phyloP scores from a whole-genome alignment of 2,797 vertebrate genomes.

The Pseudochirops cupreus region DNA sequence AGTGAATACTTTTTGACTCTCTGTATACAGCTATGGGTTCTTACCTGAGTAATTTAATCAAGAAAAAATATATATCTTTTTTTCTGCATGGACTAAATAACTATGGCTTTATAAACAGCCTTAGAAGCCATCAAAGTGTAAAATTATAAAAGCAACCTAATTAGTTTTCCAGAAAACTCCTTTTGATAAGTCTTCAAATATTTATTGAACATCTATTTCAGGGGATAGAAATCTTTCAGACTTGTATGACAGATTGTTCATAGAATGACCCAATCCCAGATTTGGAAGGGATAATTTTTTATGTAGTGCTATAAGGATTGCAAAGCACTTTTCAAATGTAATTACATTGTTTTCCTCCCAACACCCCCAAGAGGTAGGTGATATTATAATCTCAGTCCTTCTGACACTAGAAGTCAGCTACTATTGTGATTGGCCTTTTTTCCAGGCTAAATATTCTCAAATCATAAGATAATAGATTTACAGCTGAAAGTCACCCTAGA shows the following conservation, averaged over 20 bases:
- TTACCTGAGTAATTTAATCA: background rate
- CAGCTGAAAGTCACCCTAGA: too few relatives aligned
- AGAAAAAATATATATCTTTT: constrained; percentile 22
- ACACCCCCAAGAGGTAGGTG: too few relatives aligned
- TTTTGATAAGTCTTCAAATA: constrained; percentile 67
- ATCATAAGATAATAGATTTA: too few relatives aligned
- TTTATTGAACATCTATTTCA: constrained; percentile 56
- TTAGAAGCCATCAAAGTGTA: constrained; percentile 76
- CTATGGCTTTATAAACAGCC: constrained; percentile 75
- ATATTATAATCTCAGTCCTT: background rate
- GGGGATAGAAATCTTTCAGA: constrained; percentile 33
- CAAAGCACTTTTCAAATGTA: background rate
- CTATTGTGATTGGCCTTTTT: too few relatives aligned
- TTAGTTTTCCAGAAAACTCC: constrained; percentile 68
- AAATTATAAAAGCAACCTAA: constrained; percentile 72
- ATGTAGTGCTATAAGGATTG: background rate
- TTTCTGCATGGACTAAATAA: constrained; percentile 74
- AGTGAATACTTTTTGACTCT: background rate
- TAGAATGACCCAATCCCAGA: background rate
- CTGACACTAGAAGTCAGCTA: too few relatives aligned
- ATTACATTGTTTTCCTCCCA: background rate
- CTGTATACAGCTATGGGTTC: background rate
- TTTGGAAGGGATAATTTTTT: background rate
- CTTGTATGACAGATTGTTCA: background rate
- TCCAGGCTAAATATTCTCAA: too few relatives aligned